phyloP scores from a whole-genome alignment of 2,797 vertebrate genomes.

The Xerus rutilus region DNA sequence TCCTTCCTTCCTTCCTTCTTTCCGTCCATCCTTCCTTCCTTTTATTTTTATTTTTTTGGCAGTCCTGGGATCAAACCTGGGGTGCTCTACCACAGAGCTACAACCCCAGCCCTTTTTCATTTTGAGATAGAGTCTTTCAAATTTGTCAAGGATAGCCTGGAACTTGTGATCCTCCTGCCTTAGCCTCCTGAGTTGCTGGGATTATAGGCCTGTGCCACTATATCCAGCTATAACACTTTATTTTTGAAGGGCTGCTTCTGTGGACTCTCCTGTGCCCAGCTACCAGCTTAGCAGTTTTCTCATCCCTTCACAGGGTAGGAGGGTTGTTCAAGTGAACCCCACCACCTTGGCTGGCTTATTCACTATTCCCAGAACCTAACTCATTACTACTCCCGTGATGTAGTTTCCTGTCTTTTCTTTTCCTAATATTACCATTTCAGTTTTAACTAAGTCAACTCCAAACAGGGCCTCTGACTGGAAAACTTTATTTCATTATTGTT shows the following conservation, averaged over 20 bases:
- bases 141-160: too few species aligned
- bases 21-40: too few species aligned
- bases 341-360: neutral
- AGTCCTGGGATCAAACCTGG: too few species aligned
- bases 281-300: neutral
- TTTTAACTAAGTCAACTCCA: neutral
- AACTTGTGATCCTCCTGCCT: too few species aligned
- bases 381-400: rapidly evolving
- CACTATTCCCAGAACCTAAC: neutral
- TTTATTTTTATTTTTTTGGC: too few species aligned
- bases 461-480: neutral
- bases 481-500: neutral
- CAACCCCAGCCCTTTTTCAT: too few species aligned
- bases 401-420: neutral
- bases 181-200: too few species aligned
- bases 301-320: neutral
- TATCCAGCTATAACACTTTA: neutral
- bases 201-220: too few species aligned
- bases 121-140: too few species aligned
- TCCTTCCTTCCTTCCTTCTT: too few species aligned
- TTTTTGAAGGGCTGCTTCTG: neutral
- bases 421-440: neutral
- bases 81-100: too few species aligned
- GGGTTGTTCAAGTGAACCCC: neutral
- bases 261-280: neutral